phyloP scores from a whole-genome alignment of 2,113 vertebrate species.

The Echinops telfairi region DNA sequence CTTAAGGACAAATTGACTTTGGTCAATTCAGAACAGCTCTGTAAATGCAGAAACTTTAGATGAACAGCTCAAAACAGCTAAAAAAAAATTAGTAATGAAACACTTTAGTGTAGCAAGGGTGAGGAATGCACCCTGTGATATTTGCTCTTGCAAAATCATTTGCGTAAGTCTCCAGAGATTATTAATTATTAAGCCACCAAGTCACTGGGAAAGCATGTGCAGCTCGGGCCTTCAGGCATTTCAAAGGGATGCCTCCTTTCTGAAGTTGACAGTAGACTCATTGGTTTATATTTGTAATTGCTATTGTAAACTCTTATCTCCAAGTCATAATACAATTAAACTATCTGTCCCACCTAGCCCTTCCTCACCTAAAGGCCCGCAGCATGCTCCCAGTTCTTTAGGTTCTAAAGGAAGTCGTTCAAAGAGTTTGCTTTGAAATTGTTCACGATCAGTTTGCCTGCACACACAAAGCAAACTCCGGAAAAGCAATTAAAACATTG shows the following conservation, averaged over 20 bases:
- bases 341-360: slow-evolving; percentile 75
- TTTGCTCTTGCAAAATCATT: slow-evolving; percentile 68
- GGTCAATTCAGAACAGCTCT: not conserved
- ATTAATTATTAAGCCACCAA: slow-evolving; percentile 79
- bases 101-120: slow-evolving; percentile 37
- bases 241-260: slow-evolving; percentile 79
- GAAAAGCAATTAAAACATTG: slow-evolving; percentile 71
- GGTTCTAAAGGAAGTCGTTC: slow-evolving; percentile 71
- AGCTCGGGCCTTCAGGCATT: slow-evolving; percentile 75
- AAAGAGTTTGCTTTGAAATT: slow-evolving; percentile 75
- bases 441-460: slow-evolving; percentile 67
- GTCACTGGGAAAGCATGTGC: slow-evolving; percentile 30
- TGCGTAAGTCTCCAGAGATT: slow-evolving; percentile 68
- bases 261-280: slow-evolving; percentile 70
- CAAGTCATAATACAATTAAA: slow-evolving; percentile 81
- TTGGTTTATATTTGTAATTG: slow-evolving; percentile 76
- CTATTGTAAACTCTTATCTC: slow-evolving; percentile 78
- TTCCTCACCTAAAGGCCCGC: slow-evolving; percentile 65
- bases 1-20: not conserved
- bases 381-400: slow-evolving; percentile 69
- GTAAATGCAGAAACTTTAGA: slow-evolving; percentile 3
- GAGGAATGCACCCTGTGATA: slow-evolving; percentile 45
- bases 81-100: slow-evolving; percentile 32
- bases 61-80: not conserved
- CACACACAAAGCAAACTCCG: slow-evolving; percentile 56